A percentile compares a stretch with the other conserved stretches of the same genome.
phyloP scores from a whole-genome alignment of 2,888 invertebrate species.

The Orchesellides sinensis region DNA sequence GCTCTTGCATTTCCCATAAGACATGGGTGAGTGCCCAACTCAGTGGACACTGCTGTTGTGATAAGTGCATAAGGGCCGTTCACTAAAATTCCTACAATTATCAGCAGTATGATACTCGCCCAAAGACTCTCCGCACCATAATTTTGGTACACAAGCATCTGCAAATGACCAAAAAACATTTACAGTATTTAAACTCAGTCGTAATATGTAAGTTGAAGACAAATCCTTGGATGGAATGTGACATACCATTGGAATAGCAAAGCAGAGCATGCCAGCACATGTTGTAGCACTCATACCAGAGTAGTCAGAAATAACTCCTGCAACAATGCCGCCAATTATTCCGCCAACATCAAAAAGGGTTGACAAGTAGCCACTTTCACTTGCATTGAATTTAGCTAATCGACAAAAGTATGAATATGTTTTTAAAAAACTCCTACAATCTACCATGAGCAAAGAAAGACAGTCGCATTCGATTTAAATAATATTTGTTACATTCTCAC shows the following conservation, averaged over 20 bases:
- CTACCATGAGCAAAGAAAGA: background rate
- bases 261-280: conserved; percentile 87
- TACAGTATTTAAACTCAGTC: background rate
- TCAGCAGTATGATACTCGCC: conserved; percentile 83
- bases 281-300: conserved; percentile 91
- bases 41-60: conserved; percentile 97
- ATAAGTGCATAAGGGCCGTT: conserved; percentile 98
- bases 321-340: conserved; percentile 90
- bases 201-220: background rate
- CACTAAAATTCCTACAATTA: conserved; percentile 88
- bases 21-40: conserved; percentile 92
- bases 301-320: conserved; percentile 91
- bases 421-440: background rate
- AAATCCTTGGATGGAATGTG: background rate
- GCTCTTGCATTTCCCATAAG: conserved; percentile 91
- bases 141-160: conserved; percentile 89
- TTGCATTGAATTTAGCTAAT: conserved; percentile 83
- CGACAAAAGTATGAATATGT: too few species aligned
- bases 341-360: conserved; percentile 94
- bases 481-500: conserved; percentile 81
- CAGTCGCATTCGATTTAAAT: too few species aligned
- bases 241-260: conserved; percentile 89
- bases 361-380: conserved; percentile 86
- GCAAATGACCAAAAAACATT: conserved; percentile 75
- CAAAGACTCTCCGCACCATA: conserved; percentile 83